phyloP scores from a whole-genome alignment of 2,113 vertebrate species.

The Empidonax alnorum region DNA sequence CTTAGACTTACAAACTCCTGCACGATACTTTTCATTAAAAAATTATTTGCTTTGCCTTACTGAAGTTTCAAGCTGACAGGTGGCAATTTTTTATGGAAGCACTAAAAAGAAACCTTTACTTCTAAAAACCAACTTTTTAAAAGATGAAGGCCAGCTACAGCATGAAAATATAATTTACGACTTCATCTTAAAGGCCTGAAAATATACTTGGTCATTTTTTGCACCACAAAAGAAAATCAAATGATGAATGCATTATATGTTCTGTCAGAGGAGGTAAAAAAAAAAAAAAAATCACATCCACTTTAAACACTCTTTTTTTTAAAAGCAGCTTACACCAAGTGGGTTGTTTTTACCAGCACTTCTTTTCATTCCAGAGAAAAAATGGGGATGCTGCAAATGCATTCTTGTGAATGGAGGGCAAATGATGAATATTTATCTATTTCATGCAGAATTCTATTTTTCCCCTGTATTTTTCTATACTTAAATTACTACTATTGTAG shows the following conservation, averaged over 20 bases:
- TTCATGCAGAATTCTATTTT: constrained; percentile 50
- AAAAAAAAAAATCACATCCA: neutral
- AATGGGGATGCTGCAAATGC: constrained; percentile 20
- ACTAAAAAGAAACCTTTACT: constrained; percentile 60
- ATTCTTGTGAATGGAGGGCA: constrained; percentile 58
- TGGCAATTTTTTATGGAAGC: constrained; percentile 66
- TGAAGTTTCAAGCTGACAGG: constrained; percentile 64
- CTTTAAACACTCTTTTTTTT: constrained; percentile 26
- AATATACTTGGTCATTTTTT: constrained; percentile 60
- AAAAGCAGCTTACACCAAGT: constrained; percentile 32
- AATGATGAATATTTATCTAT: constrained; percentile 53
- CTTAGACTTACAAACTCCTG: constrained; percentile 57
- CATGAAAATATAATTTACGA: constrained; percentile 70
- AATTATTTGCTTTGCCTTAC: constrained; percentile 67
- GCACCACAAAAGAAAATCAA: constrained; percentile 60
- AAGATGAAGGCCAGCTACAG: constrained; percentile 58
- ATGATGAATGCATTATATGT: constrained; percentile 48
- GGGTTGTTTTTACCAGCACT: constrained; percentile 25
- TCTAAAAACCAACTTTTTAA: constrained; percentile 64
- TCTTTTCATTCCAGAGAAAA: constrained; percentile 50
- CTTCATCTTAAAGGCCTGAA: constrained; percentile 59
- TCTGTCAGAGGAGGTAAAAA: constrained; percentile 36
- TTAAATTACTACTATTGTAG: constrained; percentile 32
- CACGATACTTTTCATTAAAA: constrained; percentile 48
- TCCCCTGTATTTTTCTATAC: constrained; percentile 40